Conservation (phyloP, 2,113 vertebrate genomes). For the Colistium nudipinnis region DNA sequence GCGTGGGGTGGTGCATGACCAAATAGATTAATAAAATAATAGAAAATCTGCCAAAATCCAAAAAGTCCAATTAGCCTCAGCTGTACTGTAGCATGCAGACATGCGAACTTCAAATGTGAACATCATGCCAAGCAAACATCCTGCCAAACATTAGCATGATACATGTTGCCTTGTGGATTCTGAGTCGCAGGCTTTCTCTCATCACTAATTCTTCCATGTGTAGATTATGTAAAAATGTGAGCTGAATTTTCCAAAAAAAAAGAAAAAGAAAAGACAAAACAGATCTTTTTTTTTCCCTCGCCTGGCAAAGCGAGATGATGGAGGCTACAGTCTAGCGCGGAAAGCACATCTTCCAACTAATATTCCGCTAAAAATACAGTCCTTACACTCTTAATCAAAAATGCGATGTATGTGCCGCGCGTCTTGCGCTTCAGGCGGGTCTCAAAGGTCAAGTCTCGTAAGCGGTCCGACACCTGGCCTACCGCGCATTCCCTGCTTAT, state of each 20-base stretch:
- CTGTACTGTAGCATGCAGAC: too few species aligned
- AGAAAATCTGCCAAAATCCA: neutral
- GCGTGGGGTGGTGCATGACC: neutral
- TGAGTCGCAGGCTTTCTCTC: neutral
- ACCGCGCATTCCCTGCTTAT: constrained; percentile 44
- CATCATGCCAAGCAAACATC: neutral
- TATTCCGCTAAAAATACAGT: neutral
- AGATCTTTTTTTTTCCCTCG: constrained; percentile 25
- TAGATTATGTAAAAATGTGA: constrained; percentile 28
- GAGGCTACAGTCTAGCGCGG: constrained; percentile 26
- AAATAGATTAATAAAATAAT: neutral
- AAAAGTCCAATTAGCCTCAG: neutral
- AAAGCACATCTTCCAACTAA: constrained; percentile 17
- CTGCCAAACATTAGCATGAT: neutral
- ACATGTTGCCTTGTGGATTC: neutral
- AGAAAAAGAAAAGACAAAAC: constrained; percentile 11
- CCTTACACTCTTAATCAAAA: neutral
- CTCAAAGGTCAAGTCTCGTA: constrained; percentile 32
- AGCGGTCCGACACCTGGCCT: constrained; percentile 47
- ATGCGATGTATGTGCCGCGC: constrained; percentile 26
- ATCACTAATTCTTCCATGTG: constrained; percentile 6
- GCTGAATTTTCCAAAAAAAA: neutral
- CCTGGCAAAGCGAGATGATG: constrained; percentile 40
- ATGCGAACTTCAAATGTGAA: too few species aligned
- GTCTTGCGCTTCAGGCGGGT: constrained; percentile 27